Conservation (phyloP, 2,888 invertebrate species). For the Teinopalpus imperialis region DNA sequence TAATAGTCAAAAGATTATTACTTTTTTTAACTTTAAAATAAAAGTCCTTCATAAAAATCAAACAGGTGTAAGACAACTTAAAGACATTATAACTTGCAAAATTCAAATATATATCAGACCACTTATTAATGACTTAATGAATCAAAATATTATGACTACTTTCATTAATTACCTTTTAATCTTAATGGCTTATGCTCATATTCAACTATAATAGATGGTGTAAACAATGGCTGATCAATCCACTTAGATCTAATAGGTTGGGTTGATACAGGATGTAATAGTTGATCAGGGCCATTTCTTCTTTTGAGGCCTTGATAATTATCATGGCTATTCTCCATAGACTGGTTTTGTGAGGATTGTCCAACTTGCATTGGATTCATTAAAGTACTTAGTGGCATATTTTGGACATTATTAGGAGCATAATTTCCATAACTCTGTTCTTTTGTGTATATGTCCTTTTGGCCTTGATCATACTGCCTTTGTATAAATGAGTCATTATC, state of each 20-base stretch:
- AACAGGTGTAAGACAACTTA: not conserved
- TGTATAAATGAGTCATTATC: constrained; percentile 24
- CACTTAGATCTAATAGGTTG: constrained; percentile 47
- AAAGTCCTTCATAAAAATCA: too few species aligned
- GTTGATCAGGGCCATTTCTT: constrained; percentile 26
- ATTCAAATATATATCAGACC: too few species aligned
- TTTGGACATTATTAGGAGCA: constrained; percentile 37
- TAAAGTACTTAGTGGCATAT: constrained; percentile 29
- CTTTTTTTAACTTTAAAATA: too few species aligned
- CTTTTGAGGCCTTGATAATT: constrained; percentile 36
- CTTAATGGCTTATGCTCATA: constrained; percentile 85
- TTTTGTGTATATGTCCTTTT: constrained; percentile 32
- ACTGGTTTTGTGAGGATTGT: constrained; percentile 38
- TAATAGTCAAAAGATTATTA: too few species aligned
- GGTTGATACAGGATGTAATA: constrained; percentile 26
- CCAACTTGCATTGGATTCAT: constrained; percentile 37
- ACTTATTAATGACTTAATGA: not conserved
- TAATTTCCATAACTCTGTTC: constrained; percentile 47
- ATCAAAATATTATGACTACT: constrained; percentile 6
- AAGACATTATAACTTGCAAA: too few species aligned
- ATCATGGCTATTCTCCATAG: constrained; percentile 35
- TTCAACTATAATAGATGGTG: constrained; percentile 84
- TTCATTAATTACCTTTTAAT: constrained; percentile 71
- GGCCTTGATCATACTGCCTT: constrained; percentile 33
- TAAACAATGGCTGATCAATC: constrained; percentile 73